These are phyloP conservation scores for Hypselothyrea guttata DNA, from an alignment of 2,888 invertebrate genomes.

Conservation along the genomic window DNA sequence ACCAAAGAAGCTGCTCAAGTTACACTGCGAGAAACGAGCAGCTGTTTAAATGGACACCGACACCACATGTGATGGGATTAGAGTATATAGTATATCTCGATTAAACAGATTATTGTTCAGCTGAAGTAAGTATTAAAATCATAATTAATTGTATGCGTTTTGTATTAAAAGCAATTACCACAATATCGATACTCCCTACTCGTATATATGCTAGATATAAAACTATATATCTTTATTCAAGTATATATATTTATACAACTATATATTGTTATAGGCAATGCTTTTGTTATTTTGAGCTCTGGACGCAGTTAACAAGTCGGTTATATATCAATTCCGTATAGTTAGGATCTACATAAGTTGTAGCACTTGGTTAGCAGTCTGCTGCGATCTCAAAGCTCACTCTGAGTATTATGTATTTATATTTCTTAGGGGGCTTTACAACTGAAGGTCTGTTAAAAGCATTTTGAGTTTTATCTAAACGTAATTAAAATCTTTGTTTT, in stretches of 20 bases:
- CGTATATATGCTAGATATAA: constrained; percentile 28
- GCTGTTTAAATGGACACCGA: constrained; percentile 59
- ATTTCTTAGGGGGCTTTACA: constrained; percentile 15
- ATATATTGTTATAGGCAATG: constrained; percentile 23
- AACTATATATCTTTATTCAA: constrained; percentile 38
- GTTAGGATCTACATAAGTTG: constrained; percentile 13
- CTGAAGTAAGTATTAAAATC: constrained; percentile 26
- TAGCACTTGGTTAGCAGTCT: constrained; percentile 23
- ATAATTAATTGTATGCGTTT: constrained; percentile 40
- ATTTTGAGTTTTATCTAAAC: not conserved
- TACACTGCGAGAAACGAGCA: constrained; percentile 24
- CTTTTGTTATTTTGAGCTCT: constrained; percentile 6
- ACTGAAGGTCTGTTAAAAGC: constrained; percentile 6
- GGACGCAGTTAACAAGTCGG: not conserved
- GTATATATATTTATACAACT: constrained; percentile 18
- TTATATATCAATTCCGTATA: constrained; percentile 39
- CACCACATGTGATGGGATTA: constrained; percentile 46
- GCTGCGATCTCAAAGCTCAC: constrained; percentile 9
- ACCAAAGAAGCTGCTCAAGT: constrained; percentile 38
- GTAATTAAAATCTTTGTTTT: constrained; percentile 3
- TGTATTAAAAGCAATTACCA: constrained; percentile 69
- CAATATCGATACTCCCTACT: constrained; percentile 27
- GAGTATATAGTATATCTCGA: constrained; percentile 1
- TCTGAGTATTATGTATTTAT: constrained; percentile 47
- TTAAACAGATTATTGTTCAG: constrained; percentile 16